phyloP scores from a whole-genome alignment of 1,140 invertebrate species.

The Caenorhabditis briggsae region DNA sequence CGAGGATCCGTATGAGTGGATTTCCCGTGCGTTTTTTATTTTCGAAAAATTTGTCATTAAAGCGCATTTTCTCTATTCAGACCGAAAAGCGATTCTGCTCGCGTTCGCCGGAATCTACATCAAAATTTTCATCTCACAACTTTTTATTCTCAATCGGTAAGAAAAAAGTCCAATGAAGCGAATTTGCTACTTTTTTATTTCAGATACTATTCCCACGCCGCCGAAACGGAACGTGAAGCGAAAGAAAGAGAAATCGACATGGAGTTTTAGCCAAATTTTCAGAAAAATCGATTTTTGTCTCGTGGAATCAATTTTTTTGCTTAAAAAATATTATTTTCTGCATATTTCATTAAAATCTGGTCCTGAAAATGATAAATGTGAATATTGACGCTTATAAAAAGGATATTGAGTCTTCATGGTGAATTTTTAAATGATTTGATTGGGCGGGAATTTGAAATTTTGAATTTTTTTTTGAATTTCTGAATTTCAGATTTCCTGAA shows the following conservation, averaged over 20 bases:
- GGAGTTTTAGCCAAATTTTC: slow-evolving; percentile 10
- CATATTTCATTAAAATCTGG: background rate
- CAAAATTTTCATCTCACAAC: slow-evolving; percentile 24
- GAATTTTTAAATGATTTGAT: background rate
- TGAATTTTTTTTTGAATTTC: no score
- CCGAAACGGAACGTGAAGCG: slow-evolving; percentile 11
- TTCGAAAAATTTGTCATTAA: background rate
- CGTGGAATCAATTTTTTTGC: no score
- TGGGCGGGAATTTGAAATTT: background rate
- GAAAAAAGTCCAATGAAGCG: background rate
- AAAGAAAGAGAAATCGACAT: slow-evolving; percentile 29
- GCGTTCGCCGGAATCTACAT: slow-evolving; percentile 30
- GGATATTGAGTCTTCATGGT: slow-evolving; percentile 27
- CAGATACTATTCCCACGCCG: slow-evolving; percentile 38
- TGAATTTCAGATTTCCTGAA: no score
- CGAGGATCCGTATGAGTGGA: slow-evolving; percentile 26
- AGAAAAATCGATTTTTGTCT: no score
- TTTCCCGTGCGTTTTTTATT: slow-evolving; percentile 14
- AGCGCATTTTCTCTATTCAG: background rate
- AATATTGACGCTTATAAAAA: slow-evolving; percentile 33
- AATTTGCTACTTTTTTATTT: background rate
- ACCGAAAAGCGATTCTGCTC: slow-evolving; percentile 3
- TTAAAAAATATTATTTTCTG: background rate
- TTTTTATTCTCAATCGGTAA: slow-evolving; percentile 20
- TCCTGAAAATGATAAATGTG: slow-evolving; percentile 30